A percentile compares a stretch with the other conserved stretches of the same genome.
Conservation (phyloP, 1,140 invertebrate genomes). For the Camponotus vicinus region DNA sequence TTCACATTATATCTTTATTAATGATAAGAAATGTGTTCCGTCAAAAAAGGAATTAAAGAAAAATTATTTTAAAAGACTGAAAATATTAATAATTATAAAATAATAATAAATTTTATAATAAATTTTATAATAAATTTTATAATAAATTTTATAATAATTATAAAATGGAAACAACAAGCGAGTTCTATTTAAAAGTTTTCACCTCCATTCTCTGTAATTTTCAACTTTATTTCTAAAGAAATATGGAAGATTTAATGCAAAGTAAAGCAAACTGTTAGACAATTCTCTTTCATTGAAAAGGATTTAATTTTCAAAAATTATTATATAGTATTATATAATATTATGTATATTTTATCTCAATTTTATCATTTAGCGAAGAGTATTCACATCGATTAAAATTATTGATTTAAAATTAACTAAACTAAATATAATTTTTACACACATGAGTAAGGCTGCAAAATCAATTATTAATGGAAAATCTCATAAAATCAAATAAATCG, state of each 20-base stretch:
- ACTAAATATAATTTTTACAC: not conserved
- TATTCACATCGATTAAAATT: not conserved
- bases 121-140: no score
- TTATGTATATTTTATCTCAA: not conserved
- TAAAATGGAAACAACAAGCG: not conserved
- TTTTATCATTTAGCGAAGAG: not conserved
- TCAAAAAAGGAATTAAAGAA: conserved; percentile 14
- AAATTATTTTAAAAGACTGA: not conserved
- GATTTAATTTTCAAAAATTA: not conserved
- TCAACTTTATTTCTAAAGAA: conserved; percentile 6
- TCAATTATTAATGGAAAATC: not conserved
- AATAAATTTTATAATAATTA: no score
- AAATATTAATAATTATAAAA: conserved; percentile 1
- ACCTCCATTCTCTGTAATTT: not conserved
- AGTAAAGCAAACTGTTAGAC: conserved; percentile 7
- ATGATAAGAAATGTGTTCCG: not conserved
- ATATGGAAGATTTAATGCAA: not conserved
- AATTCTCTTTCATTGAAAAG: not conserved
- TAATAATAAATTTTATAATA: no score
- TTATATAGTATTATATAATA: not conserved
- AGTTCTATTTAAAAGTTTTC: conserved; percentile 32
- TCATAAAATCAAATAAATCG: not conserved
- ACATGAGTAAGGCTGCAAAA: not conserved
- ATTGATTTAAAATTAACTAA: not conserved
- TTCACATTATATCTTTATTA: conserved; percentile 3